phyloP scores from a whole-genome alignment of 2,888 invertebrate genomes.

The Listrodromus nycthemerus region DNA sequence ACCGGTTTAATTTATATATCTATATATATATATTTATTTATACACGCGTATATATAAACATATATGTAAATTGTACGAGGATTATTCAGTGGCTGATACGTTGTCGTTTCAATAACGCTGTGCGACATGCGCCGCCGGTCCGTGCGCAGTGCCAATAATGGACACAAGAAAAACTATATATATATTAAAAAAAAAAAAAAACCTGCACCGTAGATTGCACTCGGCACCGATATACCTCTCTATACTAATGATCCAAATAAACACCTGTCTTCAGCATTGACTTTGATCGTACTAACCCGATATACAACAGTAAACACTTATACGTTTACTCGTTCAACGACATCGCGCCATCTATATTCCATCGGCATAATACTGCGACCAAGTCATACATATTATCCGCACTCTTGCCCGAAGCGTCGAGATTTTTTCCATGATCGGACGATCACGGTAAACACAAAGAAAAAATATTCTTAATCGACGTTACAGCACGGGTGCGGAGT shows the following conservation, averaged over 20 bases:
- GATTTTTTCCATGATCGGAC: background rate
- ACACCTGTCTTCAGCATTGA: constrained; percentile 11
- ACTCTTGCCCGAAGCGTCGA: background rate
- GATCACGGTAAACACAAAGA: background rate
- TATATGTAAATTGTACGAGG: background rate
- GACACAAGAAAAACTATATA: constrained; percentile 19
- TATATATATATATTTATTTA: constrained; percentile 39
- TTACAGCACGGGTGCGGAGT: background rate
- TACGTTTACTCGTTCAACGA: constrained; percentile 58
- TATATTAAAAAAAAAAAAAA: constrained; percentile 28
- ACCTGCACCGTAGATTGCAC: constrained; percentile 64
- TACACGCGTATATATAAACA: constrained; percentile 37
- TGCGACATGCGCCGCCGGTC: background rate
- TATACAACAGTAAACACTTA: constrained; percentile 52
- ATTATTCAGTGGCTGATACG: constrained; percentile 21
- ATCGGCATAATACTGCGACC: constrained; percentile 5
- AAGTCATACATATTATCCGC: constrained; percentile 1
- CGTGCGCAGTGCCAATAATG: background rate
- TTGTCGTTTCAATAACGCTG: background rate
- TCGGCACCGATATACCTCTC: constrained; percentile 52
- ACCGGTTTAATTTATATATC: constrained; percentile 30
- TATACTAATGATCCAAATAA: constrained; percentile 13
- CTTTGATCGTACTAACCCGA: constrained; percentile 5
- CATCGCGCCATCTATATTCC: constrained; percentile 24
- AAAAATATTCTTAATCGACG: background rate